Evolutionary conservation across 1,140 invertebrate genomes (phyloP).

Genomic region (Meteorus sp.): DNA sequence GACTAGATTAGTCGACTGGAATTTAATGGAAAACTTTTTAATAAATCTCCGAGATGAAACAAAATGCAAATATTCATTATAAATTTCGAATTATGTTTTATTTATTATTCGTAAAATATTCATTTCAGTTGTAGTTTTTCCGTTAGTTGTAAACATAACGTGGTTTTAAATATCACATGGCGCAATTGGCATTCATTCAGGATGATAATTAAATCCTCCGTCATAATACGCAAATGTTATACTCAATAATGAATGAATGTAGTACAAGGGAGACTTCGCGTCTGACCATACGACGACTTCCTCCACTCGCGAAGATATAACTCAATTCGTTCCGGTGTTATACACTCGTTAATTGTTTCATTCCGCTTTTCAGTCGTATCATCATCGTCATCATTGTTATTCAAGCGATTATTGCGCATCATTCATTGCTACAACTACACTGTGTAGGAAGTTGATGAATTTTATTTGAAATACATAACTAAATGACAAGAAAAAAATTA

Average conservation of each 20-base stretch:
- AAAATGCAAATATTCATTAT: too few species aligned
- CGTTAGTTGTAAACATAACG: too few species aligned
- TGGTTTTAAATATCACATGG: too few species aligned
- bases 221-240: too few species aligned
- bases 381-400: too few species aligned
- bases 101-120: too few species aligned
- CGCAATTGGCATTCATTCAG: too few species aligned
- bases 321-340: slow-evolving; percentile 20
- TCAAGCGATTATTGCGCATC: background rate
- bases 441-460: background rate
- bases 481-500: too few species aligned
- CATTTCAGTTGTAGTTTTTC: too few species aligned
- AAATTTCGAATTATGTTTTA: too few species aligned
- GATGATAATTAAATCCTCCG: background rate
- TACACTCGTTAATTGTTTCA: slow-evolving; percentile 10
- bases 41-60: background rate
- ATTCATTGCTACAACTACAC: background rate
- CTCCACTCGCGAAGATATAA: background rate
- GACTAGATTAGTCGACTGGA: too few species aligned
- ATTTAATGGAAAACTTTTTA: too few species aligned
- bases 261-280: background rate
- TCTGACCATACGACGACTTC: slow-evolving; percentile 26
- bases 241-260: background rate
- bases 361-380: background rate
- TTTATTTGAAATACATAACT: background rate